Evolutionary conservation across 2,888 invertebrate species (phyloP).

Genomic region (Nomada flava): DNA sequence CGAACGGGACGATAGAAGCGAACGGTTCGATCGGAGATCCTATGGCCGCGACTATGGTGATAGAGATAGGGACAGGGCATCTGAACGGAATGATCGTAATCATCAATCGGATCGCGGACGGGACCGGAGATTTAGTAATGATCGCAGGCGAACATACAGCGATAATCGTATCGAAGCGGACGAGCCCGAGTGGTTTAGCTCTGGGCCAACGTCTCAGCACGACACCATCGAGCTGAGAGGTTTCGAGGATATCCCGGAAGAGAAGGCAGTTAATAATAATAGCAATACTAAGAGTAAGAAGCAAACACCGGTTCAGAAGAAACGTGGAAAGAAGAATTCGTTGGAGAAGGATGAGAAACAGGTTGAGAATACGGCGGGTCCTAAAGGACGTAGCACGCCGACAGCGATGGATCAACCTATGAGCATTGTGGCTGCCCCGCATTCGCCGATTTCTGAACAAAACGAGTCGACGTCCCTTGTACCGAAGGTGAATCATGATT

Average conservation of each 20-base stretch:
- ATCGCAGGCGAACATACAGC: slow-evolving; percentile 85
- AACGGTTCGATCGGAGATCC: slow-evolving; percentile 84
- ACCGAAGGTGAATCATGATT: slow-evolving; percentile 72
- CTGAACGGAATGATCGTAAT: slow-evolving; percentile 79
- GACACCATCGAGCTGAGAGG: slow-evolving; percentile 97
- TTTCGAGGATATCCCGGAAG: slow-evolving; percentile 90
- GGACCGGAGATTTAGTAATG: slow-evolving; percentile 85
- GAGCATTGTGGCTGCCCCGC: slow-evolving; percentile 76
- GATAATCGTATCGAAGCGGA: slow-evolving; percentile 87
- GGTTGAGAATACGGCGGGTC: slow-evolving; percentile 71
- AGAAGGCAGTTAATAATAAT: slow-evolving; percentile 73
- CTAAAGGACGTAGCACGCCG: slow-evolving; percentile 83
- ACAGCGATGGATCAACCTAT: slow-evolving; percentile 80
- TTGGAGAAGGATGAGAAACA: slow-evolving; percentile 82
- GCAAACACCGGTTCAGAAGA: slow-evolving; percentile 84
- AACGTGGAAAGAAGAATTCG: slow-evolving; percentile 83
- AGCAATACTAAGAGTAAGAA: slow-evolving; percentile 80
- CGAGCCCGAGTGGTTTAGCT: slow-evolving; percentile 96
- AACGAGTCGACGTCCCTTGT: slow-evolving; percentile 69
- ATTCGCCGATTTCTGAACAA: slow-evolving; percentile 82
- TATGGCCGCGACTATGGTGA: slow-evolving; percentile 86
- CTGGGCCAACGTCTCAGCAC: slow-evolving; percentile 95
- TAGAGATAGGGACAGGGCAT: slow-evolving; percentile 75
- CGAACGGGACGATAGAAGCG: slow-evolving; percentile 78
- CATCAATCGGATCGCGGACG: slow-evolving; percentile 84